Evolutionary conservation across 2,797 vertebrate species (phyloP), one percentile per base, ranked within the genome.

Genomic region (Pygocentrus nattereri): DNA sequence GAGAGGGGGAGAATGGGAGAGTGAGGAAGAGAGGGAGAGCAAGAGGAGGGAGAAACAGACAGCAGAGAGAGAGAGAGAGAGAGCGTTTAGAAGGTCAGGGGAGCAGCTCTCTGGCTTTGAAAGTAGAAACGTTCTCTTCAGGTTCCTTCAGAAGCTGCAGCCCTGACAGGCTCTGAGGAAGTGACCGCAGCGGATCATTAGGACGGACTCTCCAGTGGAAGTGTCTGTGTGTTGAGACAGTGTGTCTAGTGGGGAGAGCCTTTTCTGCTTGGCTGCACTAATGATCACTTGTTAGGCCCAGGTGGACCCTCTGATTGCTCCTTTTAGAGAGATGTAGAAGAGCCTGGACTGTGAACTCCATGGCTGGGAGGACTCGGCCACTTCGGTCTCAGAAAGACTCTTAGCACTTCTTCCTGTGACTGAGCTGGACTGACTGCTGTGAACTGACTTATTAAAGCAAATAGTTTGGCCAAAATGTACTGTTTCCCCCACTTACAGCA

Each of bases 261-360:
- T 80, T 74, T 61, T 74, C 58, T 80, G 79, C 56, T 83, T 84
- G 73, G 44, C 52, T 59, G n/a, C 67, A 18, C 74, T 83, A 83
- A 87, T 85, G 84, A 81, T 79, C 76, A 8, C 56, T 79, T 30
- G 61, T 72, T 82, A 79, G 58, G 13, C 65, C 67, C 34, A 76
- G 56, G 65, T 80, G 34, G 65, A 23, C 21, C 62, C 34, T 70
- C 25, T 41, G 18, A 58, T 64, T 80, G 19, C 19, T 38, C 30
- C 21, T 64, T 73, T 67, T n/a, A 31, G 23, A 13, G 27, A 73
- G 49, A 11, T 67, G 30, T 69, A 76, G 27, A 34, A 21, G 65
- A 30, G 54, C 23, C 23, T 59, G 25, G 15, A 68, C 47, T 59
- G 52, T 8, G 54, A 76, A 78, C 69, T 73, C 31, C 34, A 41